phyloP scores from a whole-genome alignment of 1,140 invertebrate genomes.

The Dysdera silvatica region DNA sequence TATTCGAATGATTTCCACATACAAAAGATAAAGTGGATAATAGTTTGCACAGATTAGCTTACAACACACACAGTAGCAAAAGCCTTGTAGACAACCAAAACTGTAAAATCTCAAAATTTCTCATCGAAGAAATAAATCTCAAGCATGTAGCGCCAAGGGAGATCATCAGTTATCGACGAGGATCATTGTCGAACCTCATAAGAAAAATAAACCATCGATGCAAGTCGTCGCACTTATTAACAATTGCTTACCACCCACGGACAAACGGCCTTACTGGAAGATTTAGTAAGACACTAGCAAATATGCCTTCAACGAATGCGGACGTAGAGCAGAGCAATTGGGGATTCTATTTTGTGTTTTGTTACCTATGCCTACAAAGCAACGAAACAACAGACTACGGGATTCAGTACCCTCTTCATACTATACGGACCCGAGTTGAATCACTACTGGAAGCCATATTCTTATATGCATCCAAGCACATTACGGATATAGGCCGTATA shows the following conservation, averaged over 20 bases:
- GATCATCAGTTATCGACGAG: no score
- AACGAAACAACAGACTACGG: slow-evolving; percentile 29
- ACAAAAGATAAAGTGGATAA: no score
- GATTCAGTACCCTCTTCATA: slow-evolving; percentile 33
- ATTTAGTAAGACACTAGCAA: slow-evolving; percentile 31
- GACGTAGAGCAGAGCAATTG: slow-evolving; percentile 36
- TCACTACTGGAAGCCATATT: neutral
- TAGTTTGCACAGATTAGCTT: no score
- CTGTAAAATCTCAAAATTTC: no score
- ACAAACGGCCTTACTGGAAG: slow-evolving; percentile 33
- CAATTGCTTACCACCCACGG: slow-evolving; percentile 31
- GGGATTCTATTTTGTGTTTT: slow-evolving; percentile 36
- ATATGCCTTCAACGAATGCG: slow-evolving; percentile 34
- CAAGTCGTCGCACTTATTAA: no score
- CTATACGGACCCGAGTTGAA: slow-evolving; percentile 34
- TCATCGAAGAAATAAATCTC: no score
- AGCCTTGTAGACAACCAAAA: no score
- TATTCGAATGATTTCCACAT: no score
- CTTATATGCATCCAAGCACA: neutral
- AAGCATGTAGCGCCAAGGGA: no score
- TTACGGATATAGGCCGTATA: neutral
- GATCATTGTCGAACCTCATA: no score
- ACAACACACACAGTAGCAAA: no score
- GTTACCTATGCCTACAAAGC: slow-evolving; percentile 22
- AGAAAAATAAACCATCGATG: no score